A percentile compares a stretch with the other conserved stretches of the same genome.
phyloP scores from a whole-genome alignment of 2,888 invertebrate genomes.

The Cosmorhoe ocellata region DNA sequence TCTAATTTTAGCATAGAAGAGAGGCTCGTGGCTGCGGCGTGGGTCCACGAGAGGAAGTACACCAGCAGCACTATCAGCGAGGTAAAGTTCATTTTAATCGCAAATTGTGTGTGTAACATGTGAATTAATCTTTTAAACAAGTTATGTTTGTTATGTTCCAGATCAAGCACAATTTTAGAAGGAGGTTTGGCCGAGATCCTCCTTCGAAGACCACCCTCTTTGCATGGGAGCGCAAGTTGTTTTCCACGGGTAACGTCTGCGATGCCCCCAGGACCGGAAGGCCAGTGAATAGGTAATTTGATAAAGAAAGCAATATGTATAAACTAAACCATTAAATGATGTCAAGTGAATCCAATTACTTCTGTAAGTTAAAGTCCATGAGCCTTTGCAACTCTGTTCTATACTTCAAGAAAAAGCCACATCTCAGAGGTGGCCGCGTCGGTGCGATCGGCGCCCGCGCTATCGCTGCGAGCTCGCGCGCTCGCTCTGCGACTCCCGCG shows the following conservation, averaged over 20 bases:
- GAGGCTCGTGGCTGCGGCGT: conserved; percentile 70
- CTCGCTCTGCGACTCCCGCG: conserved; percentile 58
- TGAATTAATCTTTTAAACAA: no score
- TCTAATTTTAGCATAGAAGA: conserved; percentile 65
- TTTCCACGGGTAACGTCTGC: conserved; percentile 62
- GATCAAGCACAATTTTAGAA: conserved; percentile 65
- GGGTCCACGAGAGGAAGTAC: conserved; percentile 71
- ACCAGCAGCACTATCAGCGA: conserved; percentile 53
- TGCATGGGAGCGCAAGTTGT: conserved; percentile 65
- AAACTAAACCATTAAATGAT: no score
- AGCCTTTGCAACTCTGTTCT: no score
- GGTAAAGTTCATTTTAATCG: conserved; percentile 30
- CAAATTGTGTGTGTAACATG: no score
- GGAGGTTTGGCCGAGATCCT: conserved; percentile 62
- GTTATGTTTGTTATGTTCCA: conserved; percentile 30
- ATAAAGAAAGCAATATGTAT: no score
- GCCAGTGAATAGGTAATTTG: conserved; percentile 49
- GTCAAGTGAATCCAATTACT: no score
- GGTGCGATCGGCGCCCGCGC: conserved; percentile 52
- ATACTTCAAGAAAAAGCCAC: conserved; percentile 44
- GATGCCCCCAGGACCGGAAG: conserved; percentile 66
- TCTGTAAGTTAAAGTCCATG: no score
- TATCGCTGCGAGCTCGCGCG: conserved; percentile 66
- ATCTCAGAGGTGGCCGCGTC: conserved; percentile 61
- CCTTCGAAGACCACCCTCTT: conserved; percentile 61